Percentiles rank a stretch among this genome's conserved stretches.
These are phyloP conservation scores for Myathropa florea DNA, from an alignment of 2,888 invertebrate genomes.

Conservation along the genomic window DNA sequence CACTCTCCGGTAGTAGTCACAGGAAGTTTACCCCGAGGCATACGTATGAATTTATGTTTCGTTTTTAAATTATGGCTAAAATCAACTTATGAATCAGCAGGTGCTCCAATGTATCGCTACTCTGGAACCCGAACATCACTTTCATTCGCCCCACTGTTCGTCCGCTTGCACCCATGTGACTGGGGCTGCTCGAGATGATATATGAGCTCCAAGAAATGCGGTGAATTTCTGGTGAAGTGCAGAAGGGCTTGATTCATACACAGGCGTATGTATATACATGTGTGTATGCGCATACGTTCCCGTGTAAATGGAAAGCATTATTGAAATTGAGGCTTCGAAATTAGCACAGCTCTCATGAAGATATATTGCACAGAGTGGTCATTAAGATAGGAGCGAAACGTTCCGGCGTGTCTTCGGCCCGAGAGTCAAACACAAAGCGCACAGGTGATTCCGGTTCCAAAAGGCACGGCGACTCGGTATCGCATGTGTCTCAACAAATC, in stretches of 20 bases:
- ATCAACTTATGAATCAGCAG: conserved; percentile 58
- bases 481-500: conserved; percentile 16
- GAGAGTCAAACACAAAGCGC: neutral
- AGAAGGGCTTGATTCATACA: neutral
- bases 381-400: conserved; percentile 17
- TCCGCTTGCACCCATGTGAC: neutral
- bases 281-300: no score
- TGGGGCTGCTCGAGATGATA: conserved; percentile 18
- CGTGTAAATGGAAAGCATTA: conserved; percentile 1
- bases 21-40: neutral
- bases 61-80: conserved; percentile 59
- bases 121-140: neutral
- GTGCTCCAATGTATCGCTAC: conserved; percentile 14
- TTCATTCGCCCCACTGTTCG: neutral
- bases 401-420: neutral
- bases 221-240: conserved; percentile 40
- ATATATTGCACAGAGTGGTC: neutral
- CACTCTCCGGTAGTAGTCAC: neutral
- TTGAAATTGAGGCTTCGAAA: conserved; percentile 36
- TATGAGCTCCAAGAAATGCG: conserved; percentile 25
- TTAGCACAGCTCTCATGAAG: neutral
- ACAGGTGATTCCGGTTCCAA: neutral
- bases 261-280: no score
- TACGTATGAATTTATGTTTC: conserved; percentile 47
- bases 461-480: conserved; percentile 2